A percentile compares a stretch with the other conserved stretches of the same genome.
These are phyloP conservation scores for Piezodorus guildinii DNA, from an alignment of 1,140 invertebrate genomes.

Conservation along the genomic window DNA sequence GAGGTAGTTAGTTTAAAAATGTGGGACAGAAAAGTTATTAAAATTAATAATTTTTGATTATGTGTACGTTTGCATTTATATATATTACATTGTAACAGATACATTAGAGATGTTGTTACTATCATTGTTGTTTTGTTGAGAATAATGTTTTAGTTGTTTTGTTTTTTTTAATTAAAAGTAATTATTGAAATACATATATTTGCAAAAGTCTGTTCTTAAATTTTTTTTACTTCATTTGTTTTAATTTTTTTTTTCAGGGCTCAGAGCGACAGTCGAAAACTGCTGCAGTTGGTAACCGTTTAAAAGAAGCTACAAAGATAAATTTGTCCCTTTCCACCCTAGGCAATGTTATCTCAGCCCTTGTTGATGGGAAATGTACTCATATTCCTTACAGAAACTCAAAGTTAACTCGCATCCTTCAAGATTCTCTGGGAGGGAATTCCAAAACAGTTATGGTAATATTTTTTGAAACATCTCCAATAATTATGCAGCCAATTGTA, in stretches of 20 bases:
- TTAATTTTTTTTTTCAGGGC: conserved; percentile 40
- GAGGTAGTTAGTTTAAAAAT: too few species aligned
- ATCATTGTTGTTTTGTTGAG: too few species aligned
- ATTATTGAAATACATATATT: too few species aligned
- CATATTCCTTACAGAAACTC: conserved; percentile 93
- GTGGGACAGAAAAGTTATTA: too few species aligned
- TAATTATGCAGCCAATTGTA: background rate
- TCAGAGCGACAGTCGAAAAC: conserved; percentile 88
- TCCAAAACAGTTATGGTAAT: conserved; percentile 89
- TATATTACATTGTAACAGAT: too few species aligned
- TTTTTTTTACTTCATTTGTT: background rate
- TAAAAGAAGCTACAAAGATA: conserved; percentile 92
- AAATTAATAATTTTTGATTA: too few species aligned
- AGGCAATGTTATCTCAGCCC: conserved; percentile 89
- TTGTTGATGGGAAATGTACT: conserved; percentile 86
- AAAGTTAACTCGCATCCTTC: conserved; percentile 81
- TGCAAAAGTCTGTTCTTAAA: background rate
- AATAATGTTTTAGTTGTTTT: too few species aligned
- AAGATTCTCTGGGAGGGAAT: conserved; percentile 92
- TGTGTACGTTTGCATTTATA: too few species aligned
- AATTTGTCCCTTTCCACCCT: conserved; percentile 87
- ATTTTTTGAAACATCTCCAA: background rate
- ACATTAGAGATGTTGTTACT: too few species aligned
- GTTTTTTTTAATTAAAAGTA: too few species aligned
- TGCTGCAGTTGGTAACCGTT: conserved; percentile 71